These are phyloP conservation scores for Phalacrocorax pelagicus DNA, from an alignment of 2,113 vertebrate species.

Conservation along the genomic window DNA sequence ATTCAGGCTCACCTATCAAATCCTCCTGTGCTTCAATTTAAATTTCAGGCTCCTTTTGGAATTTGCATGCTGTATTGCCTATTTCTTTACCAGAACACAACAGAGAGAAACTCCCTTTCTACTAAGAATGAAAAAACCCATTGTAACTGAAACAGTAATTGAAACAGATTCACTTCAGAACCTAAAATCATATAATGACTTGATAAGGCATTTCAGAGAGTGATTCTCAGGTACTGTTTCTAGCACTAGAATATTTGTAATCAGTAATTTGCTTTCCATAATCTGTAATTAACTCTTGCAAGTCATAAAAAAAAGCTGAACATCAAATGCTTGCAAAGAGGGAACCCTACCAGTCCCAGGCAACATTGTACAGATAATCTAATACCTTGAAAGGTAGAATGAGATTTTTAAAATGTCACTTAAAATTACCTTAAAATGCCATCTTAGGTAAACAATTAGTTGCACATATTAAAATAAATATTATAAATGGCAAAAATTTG, in stretches of 20 bases:
- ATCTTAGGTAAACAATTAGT: neutral
- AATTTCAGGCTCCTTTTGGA: neutral
- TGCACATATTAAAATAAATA: neutral
- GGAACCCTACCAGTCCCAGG: neutral
- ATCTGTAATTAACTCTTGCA: neutral
- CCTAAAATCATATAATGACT: neutral
- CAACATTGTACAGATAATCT: neutral
- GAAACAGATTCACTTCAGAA: neutral
- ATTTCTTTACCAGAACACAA: neutral
- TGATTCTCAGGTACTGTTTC: neutral
- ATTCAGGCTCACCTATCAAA: neutral
- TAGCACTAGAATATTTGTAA: neutral
- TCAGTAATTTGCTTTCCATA: neutral
- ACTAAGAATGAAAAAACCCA: neutral
- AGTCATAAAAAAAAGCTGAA: neutral
- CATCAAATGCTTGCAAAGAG: neutral
- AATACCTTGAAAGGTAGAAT: neutral
- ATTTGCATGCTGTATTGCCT: neutral
- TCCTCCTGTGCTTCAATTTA: neutral
- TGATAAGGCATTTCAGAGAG: neutral
- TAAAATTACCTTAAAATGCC: neutral
- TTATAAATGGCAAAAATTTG: neutral
- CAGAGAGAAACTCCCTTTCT: neutral
- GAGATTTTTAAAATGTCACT: neutral
- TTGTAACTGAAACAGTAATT: neutral